phyloP scores from a whole-genome alignment of 1,140 invertebrate species.

The Orchesella cincta region DNA sequence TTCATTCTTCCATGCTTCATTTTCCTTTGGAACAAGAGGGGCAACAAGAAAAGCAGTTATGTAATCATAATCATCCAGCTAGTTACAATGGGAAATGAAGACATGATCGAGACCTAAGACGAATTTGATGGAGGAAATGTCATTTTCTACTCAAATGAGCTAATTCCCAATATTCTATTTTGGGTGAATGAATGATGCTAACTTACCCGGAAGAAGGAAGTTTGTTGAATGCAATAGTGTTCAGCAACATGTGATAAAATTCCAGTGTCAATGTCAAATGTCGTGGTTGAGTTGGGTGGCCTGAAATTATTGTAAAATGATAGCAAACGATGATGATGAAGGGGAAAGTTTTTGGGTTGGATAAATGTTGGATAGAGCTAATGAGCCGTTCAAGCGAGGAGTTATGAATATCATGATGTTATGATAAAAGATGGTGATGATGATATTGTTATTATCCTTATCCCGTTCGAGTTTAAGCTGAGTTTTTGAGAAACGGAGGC shows the following conservation, averaged over 20 bases:
- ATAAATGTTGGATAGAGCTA: neutral
- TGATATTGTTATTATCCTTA: neutral
- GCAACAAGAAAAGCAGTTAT: neutral
- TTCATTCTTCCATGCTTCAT: constrained; percentile 3
- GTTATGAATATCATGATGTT: neutral
- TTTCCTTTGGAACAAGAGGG: neutral
- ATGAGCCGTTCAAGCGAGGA: constrained; percentile 16
- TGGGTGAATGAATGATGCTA: neutral
- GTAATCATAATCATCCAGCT: neutral
- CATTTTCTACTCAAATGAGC: constrained; percentile 28
- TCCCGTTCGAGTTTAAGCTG: neutral
- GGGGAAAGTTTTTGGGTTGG: neutral
- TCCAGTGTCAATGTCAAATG: neutral
- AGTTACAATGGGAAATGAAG: constrained; percentile 14
- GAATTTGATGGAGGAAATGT: constrained; percentile 7
- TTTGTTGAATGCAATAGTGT: neutral
- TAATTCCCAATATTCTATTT: constrained; percentile 22
- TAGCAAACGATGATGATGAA: neutral
- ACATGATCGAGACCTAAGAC: no score
- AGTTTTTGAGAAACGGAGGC: neutral
- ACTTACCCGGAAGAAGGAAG: constrained; percentile 25
- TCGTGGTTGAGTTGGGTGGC: neutral
- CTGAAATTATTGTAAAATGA: neutral
- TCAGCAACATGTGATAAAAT: constrained; percentile 25
- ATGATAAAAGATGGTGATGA: neutral